Base-by-base conservation (phyloP, 2,888 invertebrate genomes). In the Danaus chrysippus region DNA sequence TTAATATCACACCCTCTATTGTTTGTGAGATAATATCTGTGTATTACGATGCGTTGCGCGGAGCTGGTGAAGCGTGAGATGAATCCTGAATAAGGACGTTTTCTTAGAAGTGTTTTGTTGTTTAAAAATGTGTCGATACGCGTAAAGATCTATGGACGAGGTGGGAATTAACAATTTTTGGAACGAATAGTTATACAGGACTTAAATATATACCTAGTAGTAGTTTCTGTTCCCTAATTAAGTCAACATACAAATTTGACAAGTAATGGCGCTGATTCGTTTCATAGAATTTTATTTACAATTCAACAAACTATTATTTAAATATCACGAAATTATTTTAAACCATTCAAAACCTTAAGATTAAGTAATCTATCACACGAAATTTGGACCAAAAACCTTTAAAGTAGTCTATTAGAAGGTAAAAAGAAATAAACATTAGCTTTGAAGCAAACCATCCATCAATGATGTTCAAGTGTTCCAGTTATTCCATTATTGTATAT, bases 71-170 rank as follows among this genome's bases (percentile, higher is more conserved):
- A 72, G 58, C 76, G 81, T 81, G 84, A 79, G 75, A 73, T 69
- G 86, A 79, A 86, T 87, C 77, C 76, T 76, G 83, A 86, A 82
- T 84, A 79, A 74, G 70, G 65, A 61, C 70, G 73, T 70, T 74
- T 80, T 74, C 73, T 73, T 34, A 71, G 76, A 76, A 76, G 54
- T 66, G 69, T 64, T 66, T 66, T 69, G 71, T 71, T 73, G 68
- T 74, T 70, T 75, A 79, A 84, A 84, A 84, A 82, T 77, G 74
- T 82, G 81, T 79, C 77, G 76, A 80, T 71, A 72, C 71, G 72
- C 76, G 83, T 83, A 83, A 84, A 83, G 75, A 62, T 59, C 65
- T 65, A 62, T 53, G 65, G 62, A 75, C 79, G 77, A 71, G 74
- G 42, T 57, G 58, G 58, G 82, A 79, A 84, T 72, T 56, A 43